These are phyloP conservation scores for Caenorhabditis becei DNA, from an alignment of 2,888 invertebrate genomes.

Conservation along the genomic window DNA sequence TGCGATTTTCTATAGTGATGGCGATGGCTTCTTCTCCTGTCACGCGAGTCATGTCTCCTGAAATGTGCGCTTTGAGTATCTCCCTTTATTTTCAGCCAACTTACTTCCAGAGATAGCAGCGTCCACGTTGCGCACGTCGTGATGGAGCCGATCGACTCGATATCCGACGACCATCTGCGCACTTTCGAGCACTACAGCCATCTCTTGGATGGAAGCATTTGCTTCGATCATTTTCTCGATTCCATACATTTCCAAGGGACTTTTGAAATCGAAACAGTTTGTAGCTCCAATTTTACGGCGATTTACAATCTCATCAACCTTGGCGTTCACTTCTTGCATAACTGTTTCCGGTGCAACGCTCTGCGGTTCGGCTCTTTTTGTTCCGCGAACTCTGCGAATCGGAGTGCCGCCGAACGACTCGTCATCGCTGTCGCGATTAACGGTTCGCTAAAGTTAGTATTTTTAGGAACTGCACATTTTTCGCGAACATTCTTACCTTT, in stretches of 20 bases:
- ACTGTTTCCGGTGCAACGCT: neutral
- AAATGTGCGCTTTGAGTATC: too few relatives aligned
- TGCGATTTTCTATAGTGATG: conserved; percentile 23
- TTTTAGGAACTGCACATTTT: too few relatives aligned
- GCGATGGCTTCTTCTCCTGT: conserved; percentile 1
- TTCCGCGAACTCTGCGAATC: conserved; percentile 32
- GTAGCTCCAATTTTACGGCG: conserved; percentile 18
- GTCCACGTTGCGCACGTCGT: conserved; percentile 33
- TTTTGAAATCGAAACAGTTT: conserved; percentile 50
- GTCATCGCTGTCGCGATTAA: conserved; percentile 8
- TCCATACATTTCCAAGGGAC: conserved; percentile 38
- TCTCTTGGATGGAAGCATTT: conserved; percentile 43
- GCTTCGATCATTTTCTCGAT: conserved; percentile 40
- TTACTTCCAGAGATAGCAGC: conserved; percentile 27
- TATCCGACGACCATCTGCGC: conserved; percentile 30
- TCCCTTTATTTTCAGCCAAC: too few relatives aligned
- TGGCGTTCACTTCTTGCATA: conserved; percentile 1
- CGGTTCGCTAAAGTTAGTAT: conserved; percentile 4
- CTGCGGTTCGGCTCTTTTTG: neutral
- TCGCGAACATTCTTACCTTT: conserved; percentile 30
- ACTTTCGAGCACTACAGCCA: conserved; percentile 49
- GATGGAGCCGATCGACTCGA: conserved; percentile 48
- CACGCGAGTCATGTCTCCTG: conserved; percentile 18
- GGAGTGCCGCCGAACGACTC: neutral
- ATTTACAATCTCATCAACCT: conserved; percentile 23